A percentile compares a stretch with the other conserved stretches of the same genome.
Evolutionary conservation across 2,888 invertebrate genomes (phyloP).

Genomic region (Chrysina gloriosa): DNA sequence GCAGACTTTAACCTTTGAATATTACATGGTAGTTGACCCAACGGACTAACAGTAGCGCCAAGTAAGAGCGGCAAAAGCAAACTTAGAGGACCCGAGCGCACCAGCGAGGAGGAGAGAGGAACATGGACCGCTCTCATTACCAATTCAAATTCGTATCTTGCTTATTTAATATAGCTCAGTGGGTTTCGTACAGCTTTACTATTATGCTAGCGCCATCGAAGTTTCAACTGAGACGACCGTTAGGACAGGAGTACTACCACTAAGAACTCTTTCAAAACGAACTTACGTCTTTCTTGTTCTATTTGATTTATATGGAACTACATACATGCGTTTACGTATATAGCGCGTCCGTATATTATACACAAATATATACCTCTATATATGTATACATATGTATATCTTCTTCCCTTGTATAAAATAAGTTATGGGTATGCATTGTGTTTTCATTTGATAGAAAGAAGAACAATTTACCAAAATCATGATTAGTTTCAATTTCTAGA

Average conservation of each 20-base stretch:
- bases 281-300: conserved; percentile 7
- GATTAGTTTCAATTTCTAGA: no score
- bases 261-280: conserved; percentile 5
- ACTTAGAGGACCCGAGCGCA: conserved; percentile 8
- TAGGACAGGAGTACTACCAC: conserved; percentile 1
- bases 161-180: conserved; percentile 42
- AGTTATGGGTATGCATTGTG: no score
- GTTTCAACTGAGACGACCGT: conserved; percentile 17
- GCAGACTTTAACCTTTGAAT: conserved; percentile 42
- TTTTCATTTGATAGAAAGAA: no score
- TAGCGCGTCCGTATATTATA: no score
- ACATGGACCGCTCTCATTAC: conserved; percentile 41
- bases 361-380: no score
- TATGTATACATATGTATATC: no score
- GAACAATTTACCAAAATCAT: no score
- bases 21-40: conserved; percentile 39
- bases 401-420: no score
- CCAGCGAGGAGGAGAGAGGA: conserved; percentile 21
- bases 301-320: background rate
- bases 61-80: conserved; percentile 26
- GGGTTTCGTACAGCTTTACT: conserved; percentile 38
- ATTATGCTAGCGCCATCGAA: conserved; percentile 34
- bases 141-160: conserved; percentile 45
- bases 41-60: background rate
- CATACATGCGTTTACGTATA: background rate